Conservation (phyloP, 2,797 vertebrate species). For the Characodon lateralis region DNA sequence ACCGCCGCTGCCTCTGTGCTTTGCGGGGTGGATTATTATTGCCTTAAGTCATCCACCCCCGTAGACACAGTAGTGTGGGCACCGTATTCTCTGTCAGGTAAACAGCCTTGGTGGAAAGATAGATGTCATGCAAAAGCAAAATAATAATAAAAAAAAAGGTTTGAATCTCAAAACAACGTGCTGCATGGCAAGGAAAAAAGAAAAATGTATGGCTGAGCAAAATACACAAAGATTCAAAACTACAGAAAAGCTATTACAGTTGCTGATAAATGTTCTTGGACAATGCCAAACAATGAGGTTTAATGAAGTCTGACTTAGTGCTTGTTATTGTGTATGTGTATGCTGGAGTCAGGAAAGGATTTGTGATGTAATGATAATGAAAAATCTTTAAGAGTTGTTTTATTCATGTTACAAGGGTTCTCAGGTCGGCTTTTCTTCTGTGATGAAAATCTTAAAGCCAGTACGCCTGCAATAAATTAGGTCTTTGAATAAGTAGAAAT, state of each 20-base stretch:
- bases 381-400: neutral
- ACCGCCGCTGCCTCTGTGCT: slow-evolving; percentile 59
- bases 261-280: slow-evolving; percentile 45
- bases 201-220: slow-evolving; percentile 52
- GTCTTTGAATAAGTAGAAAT: neutral
- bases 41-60: slow-evolving; percentile 73
- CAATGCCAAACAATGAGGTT: slow-evolving; percentile 30
- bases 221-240: slow-evolving; percentile 45
- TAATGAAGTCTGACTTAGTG: slow-evolving; percentile 51
- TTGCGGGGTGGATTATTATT: slow-evolving; percentile 77
- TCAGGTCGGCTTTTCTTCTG: neutral
- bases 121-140: slow-evolving; percentile 65
- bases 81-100: slow-evolving; percentile 62
- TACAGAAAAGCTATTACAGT: slow-evolving; percentile 42
- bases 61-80: slow-evolving; percentile 70
- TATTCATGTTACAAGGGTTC: neutral
- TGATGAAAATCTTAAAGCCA: neutral
- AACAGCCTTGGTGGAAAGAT: slow-evolving; percentile 71
- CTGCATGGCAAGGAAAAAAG: slow-evolving; percentile 37
- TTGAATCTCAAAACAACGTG: slow-evolving; percentile 61
- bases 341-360: slow-evolving; percentile 26
- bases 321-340: slow-evolving; percentile 3
- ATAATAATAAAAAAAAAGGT: slow-evolving; percentile 32
- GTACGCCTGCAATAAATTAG: neutral
- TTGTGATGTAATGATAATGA: slow-evolving; percentile 11